Conservation (phyloP, 2,113 vertebrate genomes). For the Cyphomyrus plagiostoma region DNA sequence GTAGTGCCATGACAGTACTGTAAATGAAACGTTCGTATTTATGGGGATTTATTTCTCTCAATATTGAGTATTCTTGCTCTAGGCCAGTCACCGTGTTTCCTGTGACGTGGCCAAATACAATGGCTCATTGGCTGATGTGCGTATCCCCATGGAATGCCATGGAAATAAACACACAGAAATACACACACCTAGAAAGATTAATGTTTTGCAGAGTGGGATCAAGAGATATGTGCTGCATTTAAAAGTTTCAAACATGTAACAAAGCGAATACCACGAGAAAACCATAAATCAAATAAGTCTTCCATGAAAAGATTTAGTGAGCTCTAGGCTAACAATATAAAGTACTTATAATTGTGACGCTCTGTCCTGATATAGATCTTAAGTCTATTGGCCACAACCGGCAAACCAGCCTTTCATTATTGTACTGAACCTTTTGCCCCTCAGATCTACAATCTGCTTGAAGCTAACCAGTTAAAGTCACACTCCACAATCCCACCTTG, state of each 20-base stretch:
- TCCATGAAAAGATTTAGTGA: background rate
- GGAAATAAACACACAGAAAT: background rate
- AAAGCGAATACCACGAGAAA: background rate
- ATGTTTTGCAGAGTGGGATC: background rate
- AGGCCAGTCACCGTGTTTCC: background rate
- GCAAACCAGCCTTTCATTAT: background rate
- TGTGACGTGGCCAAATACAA: background rate
- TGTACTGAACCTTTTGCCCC: background rate
- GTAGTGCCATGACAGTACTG: background rate
- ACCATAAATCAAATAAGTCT: background rate
- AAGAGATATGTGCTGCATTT: background rate
- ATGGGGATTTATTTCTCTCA: background rate
- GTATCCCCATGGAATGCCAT: background rate
- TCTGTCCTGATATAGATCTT: background rate
- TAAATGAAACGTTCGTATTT: background rate
- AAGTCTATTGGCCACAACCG: background rate
- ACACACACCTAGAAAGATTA: background rate
- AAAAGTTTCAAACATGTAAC: background rate
- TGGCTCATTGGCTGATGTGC: background rate
- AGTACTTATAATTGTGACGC: background rate
- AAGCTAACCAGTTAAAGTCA: background rate
- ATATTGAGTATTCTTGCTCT: background rate
- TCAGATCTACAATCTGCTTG: background rate
- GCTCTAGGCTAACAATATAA: background rate
- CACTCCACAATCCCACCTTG: background rate